A percentile compares a stretch with the other conserved stretches of the same genome.
Conservation (phyloP, 2,797 vertebrate species). For the Lagorchestes hirsutus region DNA sequence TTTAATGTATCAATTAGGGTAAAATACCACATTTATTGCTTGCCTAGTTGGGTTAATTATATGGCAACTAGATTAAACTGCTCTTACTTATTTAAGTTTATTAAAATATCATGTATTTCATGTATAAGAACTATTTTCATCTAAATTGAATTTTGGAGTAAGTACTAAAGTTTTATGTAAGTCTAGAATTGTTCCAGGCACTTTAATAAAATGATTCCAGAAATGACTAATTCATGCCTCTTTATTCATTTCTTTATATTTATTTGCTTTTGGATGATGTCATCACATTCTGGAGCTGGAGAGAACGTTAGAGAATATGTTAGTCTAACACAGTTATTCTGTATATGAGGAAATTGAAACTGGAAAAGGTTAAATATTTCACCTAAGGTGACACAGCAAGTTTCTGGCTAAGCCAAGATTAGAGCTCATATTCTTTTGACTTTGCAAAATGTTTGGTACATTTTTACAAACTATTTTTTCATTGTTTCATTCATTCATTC, state of each 20-base stretch:
- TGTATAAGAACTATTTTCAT: slow-evolving; percentile 76
- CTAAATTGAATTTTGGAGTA: slow-evolving; percentile 80
- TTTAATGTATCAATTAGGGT: slow-evolving; percentile 79
- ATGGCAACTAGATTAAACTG: slow-evolving; percentile 76
- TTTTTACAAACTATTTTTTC: not conserved
- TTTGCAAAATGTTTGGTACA: not conserved
- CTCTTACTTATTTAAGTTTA: slow-evolving; percentile 76
- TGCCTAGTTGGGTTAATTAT: slow-evolving; percentile 76
- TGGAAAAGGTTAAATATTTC: not conserved
- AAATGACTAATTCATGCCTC: not conserved
- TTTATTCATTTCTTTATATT: not conserved
- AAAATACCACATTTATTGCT: slow-evolving; percentile 75
- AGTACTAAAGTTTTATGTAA: slow-evolving; percentile 65
- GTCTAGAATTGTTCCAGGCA: slow-evolving; percentile 50
- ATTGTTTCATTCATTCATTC: not conserved
- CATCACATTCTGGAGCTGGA: not conserved
- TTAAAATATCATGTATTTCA: slow-evolving; percentile 71
- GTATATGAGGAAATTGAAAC: not conserved
- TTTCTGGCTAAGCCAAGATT: not conserved
- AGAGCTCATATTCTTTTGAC: not conserved
- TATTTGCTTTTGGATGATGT: not conserved
- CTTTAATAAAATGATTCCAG: slow-evolving; percentile 6
- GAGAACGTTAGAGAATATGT: not conserved
- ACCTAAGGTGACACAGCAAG: not conserved
- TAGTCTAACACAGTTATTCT: not conserved